Conservation (phyloP, 2,888 invertebrate genomes). For the Kryphioiulus occultus region DNA sequence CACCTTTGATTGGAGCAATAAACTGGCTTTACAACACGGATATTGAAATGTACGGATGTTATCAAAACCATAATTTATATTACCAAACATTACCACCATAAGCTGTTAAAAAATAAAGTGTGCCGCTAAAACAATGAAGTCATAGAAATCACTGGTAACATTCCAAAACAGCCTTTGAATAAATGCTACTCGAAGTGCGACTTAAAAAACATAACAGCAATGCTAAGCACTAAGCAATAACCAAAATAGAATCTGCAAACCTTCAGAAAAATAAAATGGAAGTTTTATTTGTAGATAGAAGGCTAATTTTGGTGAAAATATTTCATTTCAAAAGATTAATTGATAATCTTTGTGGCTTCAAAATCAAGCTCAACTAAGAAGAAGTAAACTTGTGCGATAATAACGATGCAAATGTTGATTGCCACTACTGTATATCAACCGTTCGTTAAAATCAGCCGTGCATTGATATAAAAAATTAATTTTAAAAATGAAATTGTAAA, state of each 20-base stretch:
- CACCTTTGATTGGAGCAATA: neutral
- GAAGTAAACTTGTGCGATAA: too few species aligned
- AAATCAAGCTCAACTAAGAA: too few species aligned
- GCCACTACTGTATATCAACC: too few species aligned
- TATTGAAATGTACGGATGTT: neutral
- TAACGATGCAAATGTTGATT: too few species aligned
- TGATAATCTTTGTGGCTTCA: neutral
- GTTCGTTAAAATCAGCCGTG: too few species aligned
- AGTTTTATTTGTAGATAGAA: neutral
- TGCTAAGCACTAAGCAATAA: neutral
- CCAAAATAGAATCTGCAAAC: neutral
- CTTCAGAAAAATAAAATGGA: neutral
- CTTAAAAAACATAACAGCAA: neutral
- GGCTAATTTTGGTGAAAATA: neutral
- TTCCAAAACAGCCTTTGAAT: neutral
- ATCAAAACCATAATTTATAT: neutral
- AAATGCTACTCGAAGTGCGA: neutral
- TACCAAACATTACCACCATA: neutral
- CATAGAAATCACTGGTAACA: neutral
- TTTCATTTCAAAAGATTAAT: neutral
- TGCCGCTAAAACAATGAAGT: neutral
- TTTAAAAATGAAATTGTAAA: neutral
- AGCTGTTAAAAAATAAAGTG: neutral
- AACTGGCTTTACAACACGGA: conserved; percentile 20
- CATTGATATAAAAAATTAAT: neutral